A percentile compares a stretch with the other conserved stretches of the same genome.
These are phyloP conservation scores for Alviniconcha marisindica DNA, from an alignment of 1,140 invertebrate species.

Conservation along the genomic window DNA sequence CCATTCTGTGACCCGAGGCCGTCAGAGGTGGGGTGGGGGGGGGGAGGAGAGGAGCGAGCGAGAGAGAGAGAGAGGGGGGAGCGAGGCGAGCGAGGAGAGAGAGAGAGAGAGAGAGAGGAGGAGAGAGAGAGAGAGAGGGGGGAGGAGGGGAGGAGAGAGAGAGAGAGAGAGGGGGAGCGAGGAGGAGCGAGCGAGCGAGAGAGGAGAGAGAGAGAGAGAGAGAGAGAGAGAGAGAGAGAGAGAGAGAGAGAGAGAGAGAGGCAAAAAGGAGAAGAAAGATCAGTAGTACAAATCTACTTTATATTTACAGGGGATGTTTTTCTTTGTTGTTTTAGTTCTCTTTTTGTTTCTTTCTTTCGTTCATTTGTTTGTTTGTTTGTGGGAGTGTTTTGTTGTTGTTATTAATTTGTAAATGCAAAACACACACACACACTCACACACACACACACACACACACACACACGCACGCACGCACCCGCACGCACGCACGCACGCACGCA, in stretches of 20 bases:
- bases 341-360: too few relatives aligned
- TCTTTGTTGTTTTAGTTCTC: too few relatives aligned
- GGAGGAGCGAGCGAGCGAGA: neutral
- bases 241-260: neutral
- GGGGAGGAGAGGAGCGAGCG: neutral
- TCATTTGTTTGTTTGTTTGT: too few relatives aligned
- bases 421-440: neutral
- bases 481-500: too few relatives aligned
- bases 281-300: too few relatives aligned
- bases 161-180: too few relatives aligned
- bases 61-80: neutral
- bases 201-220: constrained; percentile 4
- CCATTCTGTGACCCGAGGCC: too few relatives aligned
- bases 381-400: too few relatives aligned
- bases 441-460: neutral
- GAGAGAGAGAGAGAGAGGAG: neutral
- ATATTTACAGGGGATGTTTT: too few relatives aligned
- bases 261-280: neutral
- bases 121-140: neutral
- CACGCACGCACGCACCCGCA: too few relatives aligned
- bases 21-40: too few relatives aligned
- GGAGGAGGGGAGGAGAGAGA: neutral
- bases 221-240: neutral
- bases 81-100: neutral
- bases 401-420: neutral